Percentiles rank a stretch among this genome's conserved stretches.
phyloP scores from a whole-genome alignment of 23 tunicate species.

The Diplosoma virens region DNA sequence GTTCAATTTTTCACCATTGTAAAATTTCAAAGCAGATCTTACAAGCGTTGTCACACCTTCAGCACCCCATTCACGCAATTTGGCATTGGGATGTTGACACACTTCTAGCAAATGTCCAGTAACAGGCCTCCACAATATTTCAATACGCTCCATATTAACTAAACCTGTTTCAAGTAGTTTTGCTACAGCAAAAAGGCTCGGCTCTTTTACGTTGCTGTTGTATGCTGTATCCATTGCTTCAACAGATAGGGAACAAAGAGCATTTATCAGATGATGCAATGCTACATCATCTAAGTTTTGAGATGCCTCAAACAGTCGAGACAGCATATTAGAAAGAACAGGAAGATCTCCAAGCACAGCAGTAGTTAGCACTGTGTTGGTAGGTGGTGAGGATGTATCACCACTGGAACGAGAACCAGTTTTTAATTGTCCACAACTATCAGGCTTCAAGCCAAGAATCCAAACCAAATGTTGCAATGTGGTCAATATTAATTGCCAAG shows the following conservation, averaged over 20 bases:
- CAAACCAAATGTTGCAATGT: conserved; percentile 92
- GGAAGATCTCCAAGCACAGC: conserved; percentile 88
- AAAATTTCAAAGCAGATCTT: conserved; percentile 74
- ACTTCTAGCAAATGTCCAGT: conserved; percentile 98
- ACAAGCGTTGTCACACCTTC: conserved; percentile 87
- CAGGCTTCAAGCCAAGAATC: conserved; percentile 91
- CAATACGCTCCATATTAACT: conserved; percentile 88
- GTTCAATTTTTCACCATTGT: conserved; percentile 46
- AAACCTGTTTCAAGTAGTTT: conserved; percentile 89
- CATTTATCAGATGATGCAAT: conserved; percentile 89
- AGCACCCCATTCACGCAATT: conserved; percentile 89
- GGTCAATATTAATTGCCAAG: conserved; percentile 84
- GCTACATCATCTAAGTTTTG: conserved; percentile 94
- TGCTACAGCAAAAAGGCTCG: conserved; percentile 93
- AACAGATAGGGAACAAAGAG: conserved; percentile 79
- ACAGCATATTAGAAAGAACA: conserved; percentile 61
- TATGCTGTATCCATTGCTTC: conserved; percentile 97
- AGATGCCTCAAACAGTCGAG: conserved; percentile 75
- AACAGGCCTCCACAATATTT: conserved; percentile 92
- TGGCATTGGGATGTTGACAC: conserved; percentile 81
- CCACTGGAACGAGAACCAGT: conserved; percentile 55
- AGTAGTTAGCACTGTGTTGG: conserved; percentile 75
- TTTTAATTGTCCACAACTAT: conserved; percentile 54
- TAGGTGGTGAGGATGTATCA: conserved; percentile 30
- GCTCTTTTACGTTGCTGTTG: conserved; percentile 63